These are phyloP conservation scores for Pyrochroa serraticornis DNA, from an alignment of 2,888 invertebrate species.

Conservation along the genomic window DNA sequence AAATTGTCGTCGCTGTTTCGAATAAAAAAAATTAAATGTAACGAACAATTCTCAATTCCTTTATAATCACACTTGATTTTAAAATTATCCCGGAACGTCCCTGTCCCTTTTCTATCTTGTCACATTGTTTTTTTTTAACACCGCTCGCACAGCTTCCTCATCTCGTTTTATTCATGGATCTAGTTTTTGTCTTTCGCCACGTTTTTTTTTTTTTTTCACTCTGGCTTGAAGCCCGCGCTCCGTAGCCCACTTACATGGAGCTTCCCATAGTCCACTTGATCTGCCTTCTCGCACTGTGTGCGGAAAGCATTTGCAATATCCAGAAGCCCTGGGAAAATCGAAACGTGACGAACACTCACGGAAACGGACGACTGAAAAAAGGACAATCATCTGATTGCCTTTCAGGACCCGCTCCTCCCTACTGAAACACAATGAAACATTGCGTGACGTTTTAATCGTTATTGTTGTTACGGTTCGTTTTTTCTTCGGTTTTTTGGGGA, in stretches of 20 bases:
- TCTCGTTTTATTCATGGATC: too few species aligned
- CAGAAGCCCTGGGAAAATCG: slow-evolving; percentile 32
- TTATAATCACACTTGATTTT: too few species aligned
- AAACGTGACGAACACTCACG: slow-evolving; percentile 18
- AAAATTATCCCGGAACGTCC: too few species aligned
- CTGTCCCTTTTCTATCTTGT: too few species aligned
- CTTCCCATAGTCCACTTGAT: slow-evolving; percentile 25
- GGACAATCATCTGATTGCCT: slow-evolving; percentile 26
- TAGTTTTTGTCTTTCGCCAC: too few species aligned
- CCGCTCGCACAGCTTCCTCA: too few species aligned
- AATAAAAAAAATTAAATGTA: too few species aligned
- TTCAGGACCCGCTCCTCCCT: slow-evolving; percentile 8
- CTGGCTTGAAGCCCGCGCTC: too few species aligned
- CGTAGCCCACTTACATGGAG: slow-evolving; percentile 7
- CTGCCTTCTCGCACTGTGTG: slow-evolving; percentile 20
- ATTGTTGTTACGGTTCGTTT: background rate
- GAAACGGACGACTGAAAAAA: slow-evolving; percentile 23
- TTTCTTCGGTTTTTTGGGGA: background rate
- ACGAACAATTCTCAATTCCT: too few species aligned
- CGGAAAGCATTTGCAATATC: slow-evolving; percentile 29
- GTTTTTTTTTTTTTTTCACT: too few species aligned
- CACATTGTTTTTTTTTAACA: too few species aligned
- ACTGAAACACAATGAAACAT: slow-evolving; percentile 6
- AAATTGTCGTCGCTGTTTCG: too few species aligned
- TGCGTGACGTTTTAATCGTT: slow-evolving; percentile 23